phyloP scores from a whole-genome alignment of 2,888 invertebrate genomes.

The Meghimatium bilineatum region DNA sequence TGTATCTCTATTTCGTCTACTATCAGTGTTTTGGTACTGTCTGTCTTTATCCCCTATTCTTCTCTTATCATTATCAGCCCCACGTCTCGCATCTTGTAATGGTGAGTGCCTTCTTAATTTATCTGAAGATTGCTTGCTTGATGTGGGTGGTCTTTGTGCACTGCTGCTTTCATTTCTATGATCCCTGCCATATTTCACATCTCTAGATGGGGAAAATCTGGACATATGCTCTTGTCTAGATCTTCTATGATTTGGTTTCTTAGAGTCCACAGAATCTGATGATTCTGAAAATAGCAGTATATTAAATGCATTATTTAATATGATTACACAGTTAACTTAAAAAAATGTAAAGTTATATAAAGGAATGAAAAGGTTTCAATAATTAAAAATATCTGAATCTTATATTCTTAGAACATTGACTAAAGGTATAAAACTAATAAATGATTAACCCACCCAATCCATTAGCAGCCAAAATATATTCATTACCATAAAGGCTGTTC shows the following conservation, averaged over 20 bases:
- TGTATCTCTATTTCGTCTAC: background rate
- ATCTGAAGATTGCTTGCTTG: constrained; percentile 10
- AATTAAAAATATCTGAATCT: too few species aligned
- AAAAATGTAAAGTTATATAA: background rate
- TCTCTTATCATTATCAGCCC: background rate
- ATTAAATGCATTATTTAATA: background rate
- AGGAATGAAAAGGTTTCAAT: too few species aligned
- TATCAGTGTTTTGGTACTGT: background rate
- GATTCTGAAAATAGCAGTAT: constrained; percentile 7
- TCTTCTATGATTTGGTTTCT: constrained; percentile 3
- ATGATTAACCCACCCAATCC: too few species aligned
- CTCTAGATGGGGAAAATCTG: constrained; percentile 23
- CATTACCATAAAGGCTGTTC: too few species aligned
- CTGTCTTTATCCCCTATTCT: background rate
- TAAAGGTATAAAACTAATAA: too few species aligned
- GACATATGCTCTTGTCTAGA: background rate
- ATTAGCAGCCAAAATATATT: too few species aligned
- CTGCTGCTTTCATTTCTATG: background rate
- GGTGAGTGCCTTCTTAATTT: background rate
- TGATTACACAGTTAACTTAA: background rate
- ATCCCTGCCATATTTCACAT: constrained; percentile 12
- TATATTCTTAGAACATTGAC: too few species aligned
- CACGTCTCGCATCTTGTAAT: background rate
- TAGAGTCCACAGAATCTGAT: constrained; percentile 10
- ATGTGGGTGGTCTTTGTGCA: background rate